These are phyloP conservation scores for Sitta europaea DNA, from an alignment of 2,113 vertebrate genomes.

Conservation along the genomic window DNA sequence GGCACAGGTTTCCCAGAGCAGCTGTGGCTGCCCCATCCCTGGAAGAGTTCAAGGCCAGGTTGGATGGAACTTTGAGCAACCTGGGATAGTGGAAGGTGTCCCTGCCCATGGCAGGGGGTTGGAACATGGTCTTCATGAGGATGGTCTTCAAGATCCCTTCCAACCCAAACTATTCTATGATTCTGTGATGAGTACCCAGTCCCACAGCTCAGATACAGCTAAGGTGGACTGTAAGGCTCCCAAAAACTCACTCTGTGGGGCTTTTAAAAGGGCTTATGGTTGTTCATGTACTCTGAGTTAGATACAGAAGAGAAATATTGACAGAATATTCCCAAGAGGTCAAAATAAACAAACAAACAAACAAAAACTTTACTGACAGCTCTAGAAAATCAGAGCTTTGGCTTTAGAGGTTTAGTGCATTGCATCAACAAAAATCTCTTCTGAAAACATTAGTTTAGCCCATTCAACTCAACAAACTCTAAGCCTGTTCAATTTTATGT, in stretches of 20 bases:
- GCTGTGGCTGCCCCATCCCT: rapidly evolving
- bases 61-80: background rate
- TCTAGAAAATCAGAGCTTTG: background rate
- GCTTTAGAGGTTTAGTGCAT: background rate
- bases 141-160: background rate
- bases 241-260: rapidly evolving
- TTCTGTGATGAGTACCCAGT: background rate
- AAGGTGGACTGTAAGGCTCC: background rate
- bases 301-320: background rate
- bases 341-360: background rate
- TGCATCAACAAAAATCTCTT: background rate
- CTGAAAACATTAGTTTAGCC: background rate
- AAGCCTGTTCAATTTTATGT: rapidly evolving
- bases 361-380: background rate
- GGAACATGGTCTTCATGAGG: background rate
- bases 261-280: background rate
- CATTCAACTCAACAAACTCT: background rate
- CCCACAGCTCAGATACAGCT: background rate
- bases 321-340: background rate
- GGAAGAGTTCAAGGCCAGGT: rapidly evolving
- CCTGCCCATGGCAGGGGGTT: background rate
- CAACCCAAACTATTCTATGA: too few species aligned
- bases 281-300: background rate
- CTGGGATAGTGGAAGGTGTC: background rate
- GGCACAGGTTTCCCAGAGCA: background rate